These are phyloP conservation scores for Encarsia formosa DNA, from an alignment of 2,888 invertebrate species.

Conservation along the genomic window DNA sequence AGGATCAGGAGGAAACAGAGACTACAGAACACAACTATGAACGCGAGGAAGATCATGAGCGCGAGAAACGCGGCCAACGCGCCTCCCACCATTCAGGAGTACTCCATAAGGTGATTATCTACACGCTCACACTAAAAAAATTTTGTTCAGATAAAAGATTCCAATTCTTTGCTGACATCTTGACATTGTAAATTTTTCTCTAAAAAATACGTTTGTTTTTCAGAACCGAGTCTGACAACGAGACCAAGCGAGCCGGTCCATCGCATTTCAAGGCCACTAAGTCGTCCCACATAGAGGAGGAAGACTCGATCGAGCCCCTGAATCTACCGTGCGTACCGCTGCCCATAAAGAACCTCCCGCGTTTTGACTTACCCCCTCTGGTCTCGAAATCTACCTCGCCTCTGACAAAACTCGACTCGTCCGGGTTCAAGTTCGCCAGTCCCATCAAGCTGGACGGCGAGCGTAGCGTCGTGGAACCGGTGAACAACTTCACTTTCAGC, in stretches of 20 bases:
- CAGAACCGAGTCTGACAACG: no score
- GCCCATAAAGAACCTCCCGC: slow-evolving; percentile 58
- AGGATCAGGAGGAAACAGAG: slow-evolving; percentile 59
- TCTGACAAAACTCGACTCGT: slow-evolving; percentile 28
- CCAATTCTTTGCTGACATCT: no score
- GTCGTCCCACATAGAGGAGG: slow-evolving; percentile 42
- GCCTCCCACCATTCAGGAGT: no score
- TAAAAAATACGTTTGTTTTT: no score
- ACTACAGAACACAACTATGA: slow-evolving; percentile 60
- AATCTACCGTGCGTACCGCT: slow-evolving; percentile 56
- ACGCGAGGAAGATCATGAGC: slow-evolving; percentile 61
- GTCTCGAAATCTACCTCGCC: slow-evolving; percentile 31
- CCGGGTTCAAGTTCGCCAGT: slow-evolving; percentile 46
- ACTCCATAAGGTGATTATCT: slow-evolving; percentile 41
- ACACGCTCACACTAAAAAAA: no score
- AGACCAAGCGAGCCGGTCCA: no score
- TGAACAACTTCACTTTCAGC: slow-evolving; percentile 59
- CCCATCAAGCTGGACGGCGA: slow-evolving; percentile 53
- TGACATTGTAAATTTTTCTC: no score
- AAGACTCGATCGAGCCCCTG: slow-evolving; percentile 50
- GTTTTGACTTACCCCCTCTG: slow-evolving; percentile 55
- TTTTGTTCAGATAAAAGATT: no score
- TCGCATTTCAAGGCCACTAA: slow-evolving; percentile 48
- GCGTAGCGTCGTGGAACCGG: slow-evolving; percentile 50
- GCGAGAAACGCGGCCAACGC: slow-evolving; percentile 34